Evolutionary conservation across 2,797 vertebrate genomes (phyloP), one percentile per base, ranked within the genome.

Genomic region (Macroramphosus scolopax): DNA sequence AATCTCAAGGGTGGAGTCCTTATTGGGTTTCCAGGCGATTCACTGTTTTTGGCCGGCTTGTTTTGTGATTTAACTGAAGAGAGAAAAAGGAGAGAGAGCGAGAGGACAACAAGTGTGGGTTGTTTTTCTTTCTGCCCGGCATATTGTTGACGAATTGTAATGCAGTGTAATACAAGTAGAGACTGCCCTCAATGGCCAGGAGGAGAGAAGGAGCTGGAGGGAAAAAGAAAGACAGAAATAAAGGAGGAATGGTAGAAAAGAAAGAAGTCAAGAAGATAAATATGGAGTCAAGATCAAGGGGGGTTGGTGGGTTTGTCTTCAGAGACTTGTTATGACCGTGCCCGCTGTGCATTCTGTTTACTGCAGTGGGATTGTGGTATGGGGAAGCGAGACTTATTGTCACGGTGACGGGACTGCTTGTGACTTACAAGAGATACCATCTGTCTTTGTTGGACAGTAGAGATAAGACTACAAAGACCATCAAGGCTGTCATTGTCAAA

Each of bases 1-100:
- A 89, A 90, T 89, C 87, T 88, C 49, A 65, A 87, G 86, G 88
- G 88, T 90, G 88, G 89, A 88, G 88, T 77, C 70, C 79, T 62
- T 82, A 86, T 89, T 87, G 61, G 80, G 87, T 90, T 90, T 87
- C 85, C 30, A 78, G 60, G 81, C 82, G 86, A 75, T 87, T 73
- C 67, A 74, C 50, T 72, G 63, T 63, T 80, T 82, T 81, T 82
- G 80, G 63, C 59, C 56, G 3, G 43, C 56, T 79, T 83, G 72
- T 82, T 87, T 85, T 84, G 75, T 74, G 69, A 84, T 75, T 68
- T 75, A 59, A 75, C 57, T 70, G 47, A 63, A 75, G 63, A 67
- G 64, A 71, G 53, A 65, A 57, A 75, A 62, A 60, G 71, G 39
- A 76, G 44, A 67, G 63, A 62, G 47, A 61, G 51, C 52, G 41